A percentile compares a stretch with the other conserved stretches of the same genome.
phyloP scores from a whole-genome alignment of 2,797 vertebrate genomes.

The Anguilla marmorata region DNA sequence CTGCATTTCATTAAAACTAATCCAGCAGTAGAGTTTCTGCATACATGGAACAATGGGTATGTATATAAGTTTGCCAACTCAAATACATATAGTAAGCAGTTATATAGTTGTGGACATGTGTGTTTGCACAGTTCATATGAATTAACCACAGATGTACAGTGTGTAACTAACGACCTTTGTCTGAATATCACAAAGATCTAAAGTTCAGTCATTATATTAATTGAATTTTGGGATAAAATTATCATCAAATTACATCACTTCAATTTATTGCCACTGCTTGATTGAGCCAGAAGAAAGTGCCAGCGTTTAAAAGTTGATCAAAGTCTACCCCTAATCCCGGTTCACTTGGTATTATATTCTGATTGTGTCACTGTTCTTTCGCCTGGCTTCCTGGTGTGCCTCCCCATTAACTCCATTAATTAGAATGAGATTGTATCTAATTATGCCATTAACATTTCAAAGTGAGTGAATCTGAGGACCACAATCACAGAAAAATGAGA shows the following conservation, averaged over 20 bases:
- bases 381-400: not conserved
- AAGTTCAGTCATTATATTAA: not conserved
- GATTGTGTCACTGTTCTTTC: not conserved
- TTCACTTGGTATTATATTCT: not conserved
- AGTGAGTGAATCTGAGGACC: not conserved
- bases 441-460: constrained; percentile 20
- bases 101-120: not conserved
- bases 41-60: not conserved
- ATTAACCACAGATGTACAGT: not conserved
- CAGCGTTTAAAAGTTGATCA: constrained; percentile 19
- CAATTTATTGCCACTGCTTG: not conserved
- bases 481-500: constrained; percentile 5
- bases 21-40: not conserved
- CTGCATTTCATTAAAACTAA: not conserved
- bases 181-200: not conserved
- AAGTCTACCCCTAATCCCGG: not conserved
- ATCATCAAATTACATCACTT: constrained; percentile 16
- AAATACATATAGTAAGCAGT: not conserved
- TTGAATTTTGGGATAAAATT: constrained; percentile 11
- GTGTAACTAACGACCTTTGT: not conserved
- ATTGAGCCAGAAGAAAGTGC: not conserved
- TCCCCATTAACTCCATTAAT: constrained; percentile 13
- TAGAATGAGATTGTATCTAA: constrained; percentile 21
- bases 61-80: not conserved
- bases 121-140: not conserved